Conservation (phyloP, 1,140 invertebrate genomes). For the Luehdorfia chinensis region DNA sequence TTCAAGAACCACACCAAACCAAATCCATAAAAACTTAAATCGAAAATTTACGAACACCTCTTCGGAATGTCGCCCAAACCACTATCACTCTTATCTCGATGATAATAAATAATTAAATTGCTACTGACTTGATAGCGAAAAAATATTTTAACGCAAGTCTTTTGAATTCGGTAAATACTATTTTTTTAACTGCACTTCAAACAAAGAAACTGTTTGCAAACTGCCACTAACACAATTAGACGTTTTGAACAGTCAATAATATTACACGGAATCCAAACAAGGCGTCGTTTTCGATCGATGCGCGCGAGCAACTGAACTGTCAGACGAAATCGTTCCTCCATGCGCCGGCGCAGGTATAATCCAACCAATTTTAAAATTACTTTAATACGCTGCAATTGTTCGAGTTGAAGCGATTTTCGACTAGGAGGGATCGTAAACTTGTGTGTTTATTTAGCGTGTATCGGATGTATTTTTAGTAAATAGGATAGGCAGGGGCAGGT, state of each 20-base stretch:
- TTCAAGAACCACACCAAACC: too few species aligned
- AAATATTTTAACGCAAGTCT: constrained; percentile 3
- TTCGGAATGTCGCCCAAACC: constrained; percentile 46
- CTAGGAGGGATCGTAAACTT: constrained; percentile 20
- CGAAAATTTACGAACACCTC: constrained; percentile 14
- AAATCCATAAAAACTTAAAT: too few species aligned
- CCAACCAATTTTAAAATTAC: constrained; percentile 35
- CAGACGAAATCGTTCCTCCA: constrained; percentile 44
- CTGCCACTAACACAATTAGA: not conserved
- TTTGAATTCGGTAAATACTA: not conserved
- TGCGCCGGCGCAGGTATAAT: constrained; percentile 58
- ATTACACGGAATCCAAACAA: constrained; percentile 21
- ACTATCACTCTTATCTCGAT: constrained; percentile 59
- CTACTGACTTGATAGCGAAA: constrained; percentile 17
- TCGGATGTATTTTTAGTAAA: constrained; percentile 69
- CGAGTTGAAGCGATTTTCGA: constrained; percentile 17
- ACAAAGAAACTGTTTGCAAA: not conserved
- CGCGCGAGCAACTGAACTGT: constrained; percentile 61
- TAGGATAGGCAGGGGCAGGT: constrained; percentile 60
- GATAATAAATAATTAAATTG: constrained; percentile 29
- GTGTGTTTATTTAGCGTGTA: constrained; percentile 63
- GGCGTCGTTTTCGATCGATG: constrained; percentile 50
- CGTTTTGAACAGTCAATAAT: constrained; percentile 36
- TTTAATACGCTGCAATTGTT: not conserved
- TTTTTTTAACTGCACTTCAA: constrained; percentile 8